Evolutionary conservation across 2,113 vertebrate species (phyloP).

Genomic region (Macrotus californicus): DNA sequence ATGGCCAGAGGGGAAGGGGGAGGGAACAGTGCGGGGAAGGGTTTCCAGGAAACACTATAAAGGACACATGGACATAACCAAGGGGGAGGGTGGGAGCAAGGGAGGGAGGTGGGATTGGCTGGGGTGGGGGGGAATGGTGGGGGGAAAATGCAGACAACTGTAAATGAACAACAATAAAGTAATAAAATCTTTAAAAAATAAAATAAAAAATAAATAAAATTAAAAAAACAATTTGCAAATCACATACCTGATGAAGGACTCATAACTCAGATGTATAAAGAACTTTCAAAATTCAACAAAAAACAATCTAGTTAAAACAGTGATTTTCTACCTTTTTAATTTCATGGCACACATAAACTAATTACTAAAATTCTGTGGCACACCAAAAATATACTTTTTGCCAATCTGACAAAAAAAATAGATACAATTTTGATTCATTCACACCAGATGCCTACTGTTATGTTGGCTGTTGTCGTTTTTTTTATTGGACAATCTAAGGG

Average conservation of each 20-base stretch:
- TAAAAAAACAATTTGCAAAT: not conserved
- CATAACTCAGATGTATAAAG: not conserved
- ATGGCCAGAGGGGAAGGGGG: too few species aligned
- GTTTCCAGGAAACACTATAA: too few species aligned
- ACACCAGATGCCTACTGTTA: not conserved
- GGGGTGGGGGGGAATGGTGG: too few species aligned
- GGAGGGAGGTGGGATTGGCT: too few species aligned
- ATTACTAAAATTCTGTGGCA: not conserved
- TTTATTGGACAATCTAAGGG: not conserved
- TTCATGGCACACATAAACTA: not conserved
- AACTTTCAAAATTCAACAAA: not conserved
- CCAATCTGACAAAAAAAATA: not conserved
- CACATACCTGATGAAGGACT: not conserved
- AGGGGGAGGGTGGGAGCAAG: too few species aligned
- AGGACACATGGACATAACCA: too few species aligned
- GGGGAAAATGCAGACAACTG: too few species aligned
- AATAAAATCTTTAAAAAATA: too few species aligned
- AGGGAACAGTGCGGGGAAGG: too few species aligned
- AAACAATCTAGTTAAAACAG: not conserved
- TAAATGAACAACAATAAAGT: too few species aligned
- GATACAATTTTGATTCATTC: not conserved
- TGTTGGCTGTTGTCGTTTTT: not conserved
- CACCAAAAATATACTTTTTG: not conserved
- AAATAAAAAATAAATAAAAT: too few species aligned
- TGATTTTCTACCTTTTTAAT: not conserved